Conservation (phyloP, 1,140 invertebrate species). For the Drosophila sechellia region DNA sequence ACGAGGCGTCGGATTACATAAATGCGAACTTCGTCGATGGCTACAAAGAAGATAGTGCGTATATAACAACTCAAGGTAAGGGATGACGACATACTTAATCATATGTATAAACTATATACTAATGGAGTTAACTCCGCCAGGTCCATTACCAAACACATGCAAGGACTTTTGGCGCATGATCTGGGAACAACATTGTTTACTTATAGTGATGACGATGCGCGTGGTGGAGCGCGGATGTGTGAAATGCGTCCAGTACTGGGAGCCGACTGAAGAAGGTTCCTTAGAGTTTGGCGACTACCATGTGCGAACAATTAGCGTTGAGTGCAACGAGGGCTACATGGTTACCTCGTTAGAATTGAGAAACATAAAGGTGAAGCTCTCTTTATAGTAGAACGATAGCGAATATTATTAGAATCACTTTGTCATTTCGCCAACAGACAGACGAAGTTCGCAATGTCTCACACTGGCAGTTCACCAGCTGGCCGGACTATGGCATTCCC, state of each 20-base stretch:
- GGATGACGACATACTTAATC: background rate
- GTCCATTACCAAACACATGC: slow-evolving; percentile 96
- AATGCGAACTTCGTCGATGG: slow-evolving; percentile 99
- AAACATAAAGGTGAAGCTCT: too few species aligned
- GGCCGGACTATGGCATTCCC: slow-evolving; percentile 96
- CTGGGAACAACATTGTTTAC: slow-evolving; percentile 95
- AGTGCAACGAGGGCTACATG: too few species aligned
- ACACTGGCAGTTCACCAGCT: slow-evolving; percentile 94
- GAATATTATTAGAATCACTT: too few species aligned
- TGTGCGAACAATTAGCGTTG: too few species aligned
- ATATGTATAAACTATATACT: background rate
- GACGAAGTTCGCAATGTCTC: slow-evolving; percentile 36
- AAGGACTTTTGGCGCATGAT: slow-evolving; percentile 98
- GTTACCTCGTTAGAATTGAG: too few species aligned
- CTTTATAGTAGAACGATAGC: too few species aligned
- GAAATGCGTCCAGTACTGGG: slow-evolving; percentile 98
- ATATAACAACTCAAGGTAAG: slow-evolving; percentile 97
- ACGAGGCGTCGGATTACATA: slow-evolving; percentile 95
- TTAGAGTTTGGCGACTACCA: slow-evolving; percentile 90
- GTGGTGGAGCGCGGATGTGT: slow-evolving; percentile 94
- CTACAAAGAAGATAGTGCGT: slow-evolving; percentile 98
- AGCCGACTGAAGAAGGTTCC: slow-evolving; percentile 88
- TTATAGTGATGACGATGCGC: slow-evolving; percentile 97
- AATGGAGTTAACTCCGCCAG: slow-evolving; percentile 82
- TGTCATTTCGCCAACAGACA: too few species aligned